These are phyloP conservation scores for Picathartes gymnocephalus DNA, from an alignment of 2,113 vertebrate species.

Conservation along the genomic window DNA sequence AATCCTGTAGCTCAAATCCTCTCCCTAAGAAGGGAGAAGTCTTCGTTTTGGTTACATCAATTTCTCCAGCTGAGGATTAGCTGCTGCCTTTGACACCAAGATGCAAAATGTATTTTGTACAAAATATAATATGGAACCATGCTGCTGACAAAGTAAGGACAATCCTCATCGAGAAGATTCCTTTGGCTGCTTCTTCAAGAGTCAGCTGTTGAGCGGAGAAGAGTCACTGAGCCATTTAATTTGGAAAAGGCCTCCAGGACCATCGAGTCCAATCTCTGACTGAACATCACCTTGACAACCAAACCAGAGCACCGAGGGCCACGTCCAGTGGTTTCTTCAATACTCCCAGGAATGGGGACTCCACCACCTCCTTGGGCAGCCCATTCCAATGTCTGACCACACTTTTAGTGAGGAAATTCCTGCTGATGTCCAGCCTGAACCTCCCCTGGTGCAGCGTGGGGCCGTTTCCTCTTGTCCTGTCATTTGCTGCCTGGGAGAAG, in stretches of 20 bases:
- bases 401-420: background rate
- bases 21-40: background rate
- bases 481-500: background rate
- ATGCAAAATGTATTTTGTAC: background rate
- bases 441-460: background rate
- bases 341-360: background rate
- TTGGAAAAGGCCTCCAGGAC: background rate
- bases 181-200: background rate
- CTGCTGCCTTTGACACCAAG: background rate
- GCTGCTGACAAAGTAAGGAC: background rate
- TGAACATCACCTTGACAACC: too few relatives aligned
- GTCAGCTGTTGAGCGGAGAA: background rate
- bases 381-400: background rate
- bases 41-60: background rate
- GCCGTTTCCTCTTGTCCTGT: fast-evolving
- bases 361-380: background rate
- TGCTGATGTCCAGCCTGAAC: background rate
- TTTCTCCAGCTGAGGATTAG: background rate
- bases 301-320: background rate
- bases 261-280: background rate
- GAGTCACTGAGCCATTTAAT: background rate
- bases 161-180: background rate
- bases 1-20: background rate
- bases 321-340: background rate
- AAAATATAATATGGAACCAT: background rate